Base-by-base conservation (phyloP, 2,888 invertebrate genomes). In the Teleiodes luculella region DNA sequence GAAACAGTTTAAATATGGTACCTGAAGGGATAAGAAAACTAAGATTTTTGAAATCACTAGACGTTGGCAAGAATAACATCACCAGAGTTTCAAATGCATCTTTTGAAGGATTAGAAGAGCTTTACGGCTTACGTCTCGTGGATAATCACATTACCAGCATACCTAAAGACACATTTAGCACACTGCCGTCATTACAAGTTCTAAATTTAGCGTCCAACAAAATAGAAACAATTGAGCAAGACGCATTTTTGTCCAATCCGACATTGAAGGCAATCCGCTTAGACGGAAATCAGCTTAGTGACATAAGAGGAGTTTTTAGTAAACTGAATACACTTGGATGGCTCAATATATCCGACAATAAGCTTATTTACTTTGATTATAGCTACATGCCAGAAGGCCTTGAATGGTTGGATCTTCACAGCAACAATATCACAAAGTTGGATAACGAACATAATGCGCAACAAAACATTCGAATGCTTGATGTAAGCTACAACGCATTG, bases 281-380 rank as follows among this genome's bases (percentile, higher is more conserved):
- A 67, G 95, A 96, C 83, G 93, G 94, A 57, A 96, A 96, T 80
- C 91, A 92, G 77, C 86, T 96, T 56, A 92, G 92, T 57, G 94
- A 95, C 68, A 94, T 95, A 66, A 92, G 94, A 78, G 94, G 94
- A 48, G 93, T 94, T 67, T 95, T 95, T 79, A 93, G 92, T 62
- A 93, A 92, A 72, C 84, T 95, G 64, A 92, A 92, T 69, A 93
- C 92, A 60, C 91, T 96, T 37, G 93, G 94, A 52, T 95, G 95
- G 94, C 86, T 96, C 28, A 96, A 96, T 80, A 94, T 95, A 67
- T 95, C 95, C 14, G 93, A 94, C 78, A 96, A 96, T 80, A 92
- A 92, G 71, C 90, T 96, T 64, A 90, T 92, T 66, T 93, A 94
- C 90, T 95, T 95, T 79, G 95, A 96, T 80, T 96, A 94, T 76